Evolutionary conservation across 2,113 vertebrate species (phyloP).

Genomic region (Hypocryptadius cinnamomeus): DNA sequence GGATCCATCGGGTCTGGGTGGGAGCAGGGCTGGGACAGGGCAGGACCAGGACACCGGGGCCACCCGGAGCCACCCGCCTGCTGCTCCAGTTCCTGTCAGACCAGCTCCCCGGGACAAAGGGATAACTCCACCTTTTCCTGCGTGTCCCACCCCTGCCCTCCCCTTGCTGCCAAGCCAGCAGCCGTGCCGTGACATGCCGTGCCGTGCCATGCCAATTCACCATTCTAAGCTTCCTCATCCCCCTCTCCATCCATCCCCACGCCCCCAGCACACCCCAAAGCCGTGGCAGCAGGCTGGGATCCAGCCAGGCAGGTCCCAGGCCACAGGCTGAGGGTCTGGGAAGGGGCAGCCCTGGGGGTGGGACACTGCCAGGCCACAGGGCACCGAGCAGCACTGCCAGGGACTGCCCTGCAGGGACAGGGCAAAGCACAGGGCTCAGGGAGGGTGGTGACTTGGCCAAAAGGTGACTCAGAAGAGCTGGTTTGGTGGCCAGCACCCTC

Average conservation of each 20-base stretch:
- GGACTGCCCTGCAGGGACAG: not conserved
- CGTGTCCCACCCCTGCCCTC: not conserved
- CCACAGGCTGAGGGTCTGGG: not conserved
- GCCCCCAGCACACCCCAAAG: not conserved
- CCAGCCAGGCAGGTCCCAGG: not conserved
- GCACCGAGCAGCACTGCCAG: not conserved
- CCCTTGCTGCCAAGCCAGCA: fast-evolving
- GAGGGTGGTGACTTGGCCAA: fast-evolving
- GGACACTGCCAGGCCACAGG: fast-evolving
- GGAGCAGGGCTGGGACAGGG: not conserved
- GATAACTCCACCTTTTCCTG: constrained; percentile 18
- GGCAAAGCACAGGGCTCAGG: not conserved
- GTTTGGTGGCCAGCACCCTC: fast-evolving
- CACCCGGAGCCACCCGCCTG: not conserved
- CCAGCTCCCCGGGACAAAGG: constrained; percentile 39
- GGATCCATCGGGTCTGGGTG: not conserved
- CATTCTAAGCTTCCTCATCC: fast-evolving
- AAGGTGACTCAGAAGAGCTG: not conserved
- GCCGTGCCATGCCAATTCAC: fast-evolving
- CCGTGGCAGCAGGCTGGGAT: not conserved
- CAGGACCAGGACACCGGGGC: not conserved
- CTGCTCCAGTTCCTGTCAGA: constrained; percentile 19
- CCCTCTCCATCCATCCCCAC: not conserved
- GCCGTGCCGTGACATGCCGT: fast-evolving
- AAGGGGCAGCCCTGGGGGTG: not conserved